Base-by-base conservation (phyloP, 2,113 vertebrate species). In the Hippocampus mohnikei region DNA sequence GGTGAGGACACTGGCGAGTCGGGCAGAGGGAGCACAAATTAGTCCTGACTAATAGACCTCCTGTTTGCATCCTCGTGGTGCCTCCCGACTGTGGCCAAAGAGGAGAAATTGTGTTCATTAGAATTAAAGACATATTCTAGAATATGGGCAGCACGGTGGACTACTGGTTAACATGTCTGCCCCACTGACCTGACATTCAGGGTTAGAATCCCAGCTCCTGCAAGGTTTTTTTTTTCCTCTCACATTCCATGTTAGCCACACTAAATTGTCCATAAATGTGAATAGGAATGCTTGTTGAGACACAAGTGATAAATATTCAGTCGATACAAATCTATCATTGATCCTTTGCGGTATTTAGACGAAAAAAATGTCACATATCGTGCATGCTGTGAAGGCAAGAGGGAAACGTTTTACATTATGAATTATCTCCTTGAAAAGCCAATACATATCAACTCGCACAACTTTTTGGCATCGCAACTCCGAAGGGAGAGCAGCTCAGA, bases 11-110 rank as follows among this genome's bases (percentile, higher is more conserved):
- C 5, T 41, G 12, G 81, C 67, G 72, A 84, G 80, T 77, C 21
- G 5, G 64, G 60, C 58, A 64, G 46, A 69, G 61, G 78, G 76
- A 74, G 77, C 73, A 67, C 84, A 73, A 67, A 37, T 69, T 71
- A 73, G 56, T 77, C 71, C 71, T 74, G 75, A 84, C 69, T 82
- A 79, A 84, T 77, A 74, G 81, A 83, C 70, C 11, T 67, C 82
- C 67, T 62, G 71, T 82, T 79, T 77, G 81, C 69, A 21, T 74
- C 80, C 78, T 74, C 73, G 73, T 82, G 62, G 61, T 13, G 18
- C 21, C 52, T n/a, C 52, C 20, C 7, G 52, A 53, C 52, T n/a
- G 52, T 10, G 52, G 21, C 21, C 52, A 10, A 23, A 2, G 52
- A n/a, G 21, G 52, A 52, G 50, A 52, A 21, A 52, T 52, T 52